Evolutionary conservation across 1,140 invertebrate species (phyloP), one percentile per base, ranked within the genome.

Genomic region (Leptinotarsa undecemlineata): DNA sequence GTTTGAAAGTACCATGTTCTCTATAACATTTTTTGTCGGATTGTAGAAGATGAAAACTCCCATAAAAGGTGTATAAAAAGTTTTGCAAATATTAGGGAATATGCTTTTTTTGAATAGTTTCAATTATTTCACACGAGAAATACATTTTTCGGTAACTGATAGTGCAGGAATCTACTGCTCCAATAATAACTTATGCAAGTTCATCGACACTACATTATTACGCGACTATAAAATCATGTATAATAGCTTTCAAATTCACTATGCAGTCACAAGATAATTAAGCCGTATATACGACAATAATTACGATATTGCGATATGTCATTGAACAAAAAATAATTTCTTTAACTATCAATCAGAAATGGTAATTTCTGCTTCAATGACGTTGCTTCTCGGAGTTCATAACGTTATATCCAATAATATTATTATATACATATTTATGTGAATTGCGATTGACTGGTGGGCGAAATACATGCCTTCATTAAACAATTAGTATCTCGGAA

Each of bases 181-280:
- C 51, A 57, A 14, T 57, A 57, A 17, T 57, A 57, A 57, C 51
- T 57, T n/a, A 57, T 19, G 51, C 15, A 57, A 15, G 51, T 57
- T 57, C 51, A 57, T n/a, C 51, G 51, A 57, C 51, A 57, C 14
- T 8, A 57, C n/a, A 57, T 57, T 57, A 57, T 57, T 57, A 57
- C 51, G 51, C 51, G 51, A 57, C 51, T 57, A 57, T 57, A 57
- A 57, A 57, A 57, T 4, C 51, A 17, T 57, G n/a, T 57, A 57
- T 57, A 57, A 57, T 57, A n/a, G 51, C 51, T 57, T 57, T 57
- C 51, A 57, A 57, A 57, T 57, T 57, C 51, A 57, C 51, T 17
- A 57, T 17, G 17, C 51, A 57, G 15, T 57, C 51, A 17, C 51
- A 57, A 19, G 51, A 57, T 57, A 57, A 57, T 57, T 57, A 57